Evolutionary conservation across 2,113 vertebrate genomes (phyloP), one percentile per base, ranked within the genome.

Genomic region (Sinocyclocheilus anshuiensis): DNA sequence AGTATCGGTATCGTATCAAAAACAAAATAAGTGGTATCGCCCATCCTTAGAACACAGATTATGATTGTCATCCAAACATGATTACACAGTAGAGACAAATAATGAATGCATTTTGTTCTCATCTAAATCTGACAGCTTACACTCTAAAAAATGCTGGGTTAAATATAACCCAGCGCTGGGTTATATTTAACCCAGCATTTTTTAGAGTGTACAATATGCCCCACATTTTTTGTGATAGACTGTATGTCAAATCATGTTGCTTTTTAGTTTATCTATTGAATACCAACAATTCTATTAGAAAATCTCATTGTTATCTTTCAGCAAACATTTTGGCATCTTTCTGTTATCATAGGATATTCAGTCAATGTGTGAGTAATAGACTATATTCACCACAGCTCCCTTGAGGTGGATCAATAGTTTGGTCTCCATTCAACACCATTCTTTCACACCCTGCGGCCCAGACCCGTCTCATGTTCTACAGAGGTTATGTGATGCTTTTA

Each of bases 291-390:
- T 65, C 63, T 24, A 24, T 63, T 63, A 24, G 59, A 10, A 11
- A 11, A 61, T 63, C 10, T n/a, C 15, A 79, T 8, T 63, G 4
- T 74, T 13, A 79, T 15, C 57, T 63, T n/a, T 61, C 20, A 24
- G 55, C 57, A 79, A n/a, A 80, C 2, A 22, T 36, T 36, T 36
- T 36, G 36, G 36, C 36, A 36, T 36, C 36, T 36, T 36, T 36
- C 5, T 36, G 36, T 36, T 36, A 39, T 39, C 39, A 39, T 10
- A 20, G 2, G 1, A 74, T 74, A 26, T 8, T 81, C 8, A 81
- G 36, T 81, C 39, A 45, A 26, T 81, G n/a, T 81, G 57, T 67
- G 61, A 61, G 59, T 48, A 45, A 65, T 81, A n/a, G 78, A 65
- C 8, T 26, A 16, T 11, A 42, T 42, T 81, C 61, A 81, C 59